Base-by-base conservation (phyloP, 2,113 vertebrate species). In the Pristiophorus japonicus region DNA sequence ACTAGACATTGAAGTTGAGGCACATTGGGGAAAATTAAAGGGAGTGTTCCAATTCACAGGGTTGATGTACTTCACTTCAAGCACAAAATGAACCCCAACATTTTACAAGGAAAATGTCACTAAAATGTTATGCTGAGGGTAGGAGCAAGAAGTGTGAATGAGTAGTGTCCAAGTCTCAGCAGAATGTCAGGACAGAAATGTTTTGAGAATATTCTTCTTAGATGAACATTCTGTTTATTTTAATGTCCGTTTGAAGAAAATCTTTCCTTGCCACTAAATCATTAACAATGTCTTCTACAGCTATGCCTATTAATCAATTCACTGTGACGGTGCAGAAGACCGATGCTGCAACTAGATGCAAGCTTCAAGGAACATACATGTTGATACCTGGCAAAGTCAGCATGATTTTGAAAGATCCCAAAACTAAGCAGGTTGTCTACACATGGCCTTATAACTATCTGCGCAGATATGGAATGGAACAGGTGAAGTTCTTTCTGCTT, bases 381-480 rank as follows among this genome's bases (percentile, higher is more conserved):
- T 73, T 94, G 45, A 34, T 94, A 51, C 18, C 66, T 70, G 93
- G 14, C 20, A 34, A 94, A 11, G 66, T 70, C 63, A 47, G 38
- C 38, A 11, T 94, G 24, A 94, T 51, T 70, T 51, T 94, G 93
- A 94, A 34, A 30, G 42, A 94, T 94, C 42, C 93, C 45, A n/a
- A 8, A 51, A 73, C 65, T 30, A 70, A 94, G 42, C n/a, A 94
- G 51, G 42, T 73, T 94, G 42, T 94, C 42, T 94, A 34, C 51
- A 73, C 30, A 5, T 94, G 93, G 93, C 93, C 93, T 51, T 94
- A 94, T 47, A 10, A 51, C 30, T 70, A 45, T 51, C 93, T 94
- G 45, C 93, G 93, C 24, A 70, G 93, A 94, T 94, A 94, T 94
- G 93, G 93, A 94, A 94, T 16, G 7, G 93, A 94, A 18, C 42